Conservation (phyloP, 2,113 vertebrate species). For the Ciconia boyciana region DNA sequence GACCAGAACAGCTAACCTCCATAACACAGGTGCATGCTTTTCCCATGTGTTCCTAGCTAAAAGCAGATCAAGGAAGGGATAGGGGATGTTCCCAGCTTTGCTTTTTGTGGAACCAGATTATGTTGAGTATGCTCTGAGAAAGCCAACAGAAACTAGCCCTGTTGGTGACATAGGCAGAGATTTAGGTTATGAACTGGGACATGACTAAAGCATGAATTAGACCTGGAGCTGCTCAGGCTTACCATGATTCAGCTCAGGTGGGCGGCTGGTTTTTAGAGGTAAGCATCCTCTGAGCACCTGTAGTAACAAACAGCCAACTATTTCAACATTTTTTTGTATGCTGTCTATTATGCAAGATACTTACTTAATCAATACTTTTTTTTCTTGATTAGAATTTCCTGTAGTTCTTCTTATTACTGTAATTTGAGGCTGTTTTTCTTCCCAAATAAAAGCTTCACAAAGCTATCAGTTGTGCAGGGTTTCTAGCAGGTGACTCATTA, state of each 20-base stretch:
- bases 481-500: slow-evolving; percentile 25
- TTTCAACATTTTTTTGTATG: background rate
- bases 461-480: background rate
- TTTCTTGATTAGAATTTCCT: background rate
- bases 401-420: background rate
- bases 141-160: background rate
- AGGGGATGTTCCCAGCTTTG: background rate
- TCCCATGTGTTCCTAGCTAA: background rate
- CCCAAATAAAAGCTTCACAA: background rate
- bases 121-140: background rate
- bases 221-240: background rate
- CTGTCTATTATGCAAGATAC: background rate
- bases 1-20: background rate
- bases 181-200: background rate
- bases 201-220: background rate
- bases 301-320: background rate
- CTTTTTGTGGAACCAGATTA: background rate
- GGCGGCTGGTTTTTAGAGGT: background rate
- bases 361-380: background rate
- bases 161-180: background rate
- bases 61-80: background rate
- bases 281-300: background rate
- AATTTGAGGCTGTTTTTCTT: background rate
- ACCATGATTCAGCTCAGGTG: background rate
- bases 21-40: background rate